Base-by-base conservation (phyloP, 2,888 invertebrate species). In the Cheilosia vernalis region DNA sequence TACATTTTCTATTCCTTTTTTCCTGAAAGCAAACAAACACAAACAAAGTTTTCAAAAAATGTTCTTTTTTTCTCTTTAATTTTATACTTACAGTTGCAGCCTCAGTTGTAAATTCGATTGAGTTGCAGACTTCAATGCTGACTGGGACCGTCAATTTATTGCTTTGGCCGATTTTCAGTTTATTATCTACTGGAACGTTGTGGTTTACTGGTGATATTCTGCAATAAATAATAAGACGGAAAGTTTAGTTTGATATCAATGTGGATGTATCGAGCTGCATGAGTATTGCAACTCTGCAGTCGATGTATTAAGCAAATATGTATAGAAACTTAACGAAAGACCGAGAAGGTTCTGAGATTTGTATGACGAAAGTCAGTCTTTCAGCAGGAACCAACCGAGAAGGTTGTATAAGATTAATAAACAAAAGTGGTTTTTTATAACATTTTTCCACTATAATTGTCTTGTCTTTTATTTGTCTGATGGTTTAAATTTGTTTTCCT, bases 1-100 rank as follows among this genome's bases (percentile, higher is more conserved):
- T 97, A 93, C 97, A 98, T 90, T 98, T 98, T 64, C 97, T 94
- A 27, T 95, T 95, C 64, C 97, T 94, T 93, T 91, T 91, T 82
- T 91, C 91, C 90, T 91, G 21, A 30, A 82, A 58, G 33, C 15
- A 64, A 30, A 64, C 33, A n/a, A 21, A 1, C 1, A 30, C 27
- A 44, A 42, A 51, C 7, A 15, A 21, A 4, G 2, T 1, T 10
- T 21, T 30, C 27, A 33, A 2, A 47, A 19, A 37, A 21, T n/a
- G 5, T 30, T n/a, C n/a, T n/a, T n/a, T n/a, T n/a, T 40, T 40
- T 55, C 37, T 37, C 13, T 49, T 21, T 10, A 9, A n/a, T 30
- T 1, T 19, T 21, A 1, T 27, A 47, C 86, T 89, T 89, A 88
- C 89, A 87, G 87, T 88, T 88, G 85, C 87, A 19, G 83, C 82